Evolutionary conservation across 1,140 invertebrate genomes (phyloP).

Genomic region (Magallana ariakensis): DNA sequence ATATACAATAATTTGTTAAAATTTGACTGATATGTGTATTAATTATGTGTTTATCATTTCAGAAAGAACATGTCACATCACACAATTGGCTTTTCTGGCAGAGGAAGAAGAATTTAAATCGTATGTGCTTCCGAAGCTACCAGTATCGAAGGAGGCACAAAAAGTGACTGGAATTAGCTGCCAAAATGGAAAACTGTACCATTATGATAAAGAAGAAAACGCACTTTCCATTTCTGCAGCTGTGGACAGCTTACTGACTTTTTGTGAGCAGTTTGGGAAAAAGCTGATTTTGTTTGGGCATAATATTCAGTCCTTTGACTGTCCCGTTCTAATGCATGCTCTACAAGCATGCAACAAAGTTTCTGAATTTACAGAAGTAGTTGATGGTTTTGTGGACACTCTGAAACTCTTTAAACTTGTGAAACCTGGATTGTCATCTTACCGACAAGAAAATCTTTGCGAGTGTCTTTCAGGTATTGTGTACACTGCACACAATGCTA

Average conservation of each 20-base stretch:
- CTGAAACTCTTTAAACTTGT: too few species aligned
- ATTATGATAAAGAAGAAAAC: not conserved
- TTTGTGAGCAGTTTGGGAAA: not conserved
- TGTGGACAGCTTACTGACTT: not conserved
- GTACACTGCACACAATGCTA: not conserved
- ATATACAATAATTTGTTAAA: not conserved
- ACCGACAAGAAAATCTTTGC: too few species aligned
- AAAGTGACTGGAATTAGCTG: not conserved
- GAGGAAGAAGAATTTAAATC: slow-evolving; percentile 1
- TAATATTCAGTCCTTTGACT: not conserved
- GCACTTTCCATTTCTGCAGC: not conserved
- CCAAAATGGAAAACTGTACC: not conserved
- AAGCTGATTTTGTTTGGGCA: slow-evolving; percentile 1
- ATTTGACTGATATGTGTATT: not conserved
- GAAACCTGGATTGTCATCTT: too few species aligned
- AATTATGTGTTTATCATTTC: not conserved
- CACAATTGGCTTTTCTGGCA: not conserved
- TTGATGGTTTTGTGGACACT: too few species aligned
- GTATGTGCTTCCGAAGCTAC: not conserved
- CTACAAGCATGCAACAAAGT: not conserved
- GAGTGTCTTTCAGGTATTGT: not conserved
- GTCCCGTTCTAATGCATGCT: not conserved
- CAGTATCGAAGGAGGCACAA: not conserved
- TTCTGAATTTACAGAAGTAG: too few species aligned
- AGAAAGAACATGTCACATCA: slow-evolving; percentile 7